A percentile compares a stretch with the other conserved stretches of the same genome.
Evolutionary conservation across 1,140 invertebrate genomes (phyloP).

Genomic region (Tigriopus japonicus): DNA sequence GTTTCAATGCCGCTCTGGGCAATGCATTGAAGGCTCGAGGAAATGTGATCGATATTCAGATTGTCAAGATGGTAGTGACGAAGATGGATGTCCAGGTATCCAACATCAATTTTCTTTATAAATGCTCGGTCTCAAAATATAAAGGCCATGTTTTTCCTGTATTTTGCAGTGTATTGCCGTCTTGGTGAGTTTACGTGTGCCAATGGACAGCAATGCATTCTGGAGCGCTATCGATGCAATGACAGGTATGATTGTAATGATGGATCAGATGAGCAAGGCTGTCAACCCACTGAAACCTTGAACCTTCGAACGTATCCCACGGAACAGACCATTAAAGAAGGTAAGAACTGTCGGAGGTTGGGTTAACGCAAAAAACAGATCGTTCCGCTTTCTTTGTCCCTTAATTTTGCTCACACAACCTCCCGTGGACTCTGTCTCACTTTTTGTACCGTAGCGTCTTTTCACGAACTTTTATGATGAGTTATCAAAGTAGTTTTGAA

Average conservation of each 20-base stretch:
- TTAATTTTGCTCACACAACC: too few species aligned
- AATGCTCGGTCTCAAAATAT: too few species aligned
- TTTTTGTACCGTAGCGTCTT: too few species aligned
- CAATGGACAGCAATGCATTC: background rate
- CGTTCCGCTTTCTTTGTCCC: too few species aligned
- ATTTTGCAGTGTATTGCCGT: background rate
- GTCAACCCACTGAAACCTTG: slow-evolving; percentile 13
- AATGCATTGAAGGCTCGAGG: background rate
- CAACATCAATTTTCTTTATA: too few species aligned
- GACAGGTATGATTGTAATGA: background rate
- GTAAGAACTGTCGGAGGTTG: too few species aligned
- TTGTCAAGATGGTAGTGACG: background rate
- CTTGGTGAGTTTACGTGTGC: background rate
- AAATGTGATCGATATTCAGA: background rate
- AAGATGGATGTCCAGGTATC: background rate
- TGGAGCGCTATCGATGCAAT: background rate
- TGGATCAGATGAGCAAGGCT: background rate
- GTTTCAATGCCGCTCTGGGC: background rate
- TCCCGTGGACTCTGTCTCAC: too few species aligned
- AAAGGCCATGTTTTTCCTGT: background rate
- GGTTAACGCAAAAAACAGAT: too few species aligned
- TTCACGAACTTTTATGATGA: too few species aligned
- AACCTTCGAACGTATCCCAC: too few species aligned
- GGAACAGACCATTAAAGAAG: too few species aligned
- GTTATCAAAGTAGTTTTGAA: too few species aligned